Evolutionary conservation across 2,888 invertebrate species (phyloP).

Genomic region (Crossocerus cetratus): DNA sequence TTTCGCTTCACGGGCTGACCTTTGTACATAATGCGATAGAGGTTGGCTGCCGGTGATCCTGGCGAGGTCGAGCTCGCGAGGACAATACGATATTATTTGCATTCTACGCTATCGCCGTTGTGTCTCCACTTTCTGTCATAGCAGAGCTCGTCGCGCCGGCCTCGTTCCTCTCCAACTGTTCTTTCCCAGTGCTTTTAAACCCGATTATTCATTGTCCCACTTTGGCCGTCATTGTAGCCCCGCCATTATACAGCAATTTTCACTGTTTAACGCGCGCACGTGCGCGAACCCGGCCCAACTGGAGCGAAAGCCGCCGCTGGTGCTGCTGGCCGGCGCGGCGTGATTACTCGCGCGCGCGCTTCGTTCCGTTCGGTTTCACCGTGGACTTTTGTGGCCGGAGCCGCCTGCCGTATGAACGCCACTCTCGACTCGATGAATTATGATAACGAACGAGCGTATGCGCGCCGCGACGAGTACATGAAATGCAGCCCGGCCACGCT

Average conservation of each 20-base stretch:
- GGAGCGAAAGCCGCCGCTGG: neutral
- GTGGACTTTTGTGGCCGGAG: neutral
- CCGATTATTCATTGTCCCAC: constrained; percentile 1
- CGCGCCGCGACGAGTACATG: constrained; percentile 15
- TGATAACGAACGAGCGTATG: neutral
- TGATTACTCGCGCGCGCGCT: neutral
- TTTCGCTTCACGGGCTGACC: constrained; percentile 37
- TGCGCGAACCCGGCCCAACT: neutral
- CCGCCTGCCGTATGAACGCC: neutral
- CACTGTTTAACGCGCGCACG: neutral
- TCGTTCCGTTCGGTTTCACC: no score
- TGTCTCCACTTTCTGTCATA: neutral
- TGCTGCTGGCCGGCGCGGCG: neutral
- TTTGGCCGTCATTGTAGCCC: neutral
- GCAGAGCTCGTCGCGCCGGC: neutral
- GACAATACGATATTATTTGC: neutral
- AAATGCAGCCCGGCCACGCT: constrained; percentile 24
- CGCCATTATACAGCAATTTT: neutral
- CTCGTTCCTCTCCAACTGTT: neutral
- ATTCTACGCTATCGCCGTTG: neutral
- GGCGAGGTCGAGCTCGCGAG: neutral
- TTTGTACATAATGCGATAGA: constrained; percentile 18
- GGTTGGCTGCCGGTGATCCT: constrained; percentile 20
- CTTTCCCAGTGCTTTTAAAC: constrained; percentile 1
- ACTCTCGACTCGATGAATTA: neutral